Evolutionary conservation across 2,888 invertebrate species (phyloP).

Genomic region (Lepas anatifera): DNA sequence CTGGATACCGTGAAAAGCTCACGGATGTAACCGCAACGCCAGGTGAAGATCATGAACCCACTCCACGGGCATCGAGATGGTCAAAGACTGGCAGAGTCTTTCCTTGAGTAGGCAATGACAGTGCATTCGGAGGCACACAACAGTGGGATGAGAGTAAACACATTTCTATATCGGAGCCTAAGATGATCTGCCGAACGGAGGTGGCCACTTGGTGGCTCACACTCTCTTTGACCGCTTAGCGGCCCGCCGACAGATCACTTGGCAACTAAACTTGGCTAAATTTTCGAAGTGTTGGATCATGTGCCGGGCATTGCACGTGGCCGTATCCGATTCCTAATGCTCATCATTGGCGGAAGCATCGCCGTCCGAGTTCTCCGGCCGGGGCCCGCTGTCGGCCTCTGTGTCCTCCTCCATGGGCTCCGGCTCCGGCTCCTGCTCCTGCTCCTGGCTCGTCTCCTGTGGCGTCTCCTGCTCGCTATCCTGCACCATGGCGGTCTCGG

Average conservation of each 20-base stretch:
- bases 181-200: neutral
- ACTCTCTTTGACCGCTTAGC: neutral
- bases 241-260: neutral
- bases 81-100: too few relatives aligned
- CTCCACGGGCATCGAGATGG: too few relatives aligned
- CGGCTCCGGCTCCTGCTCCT: neutral
- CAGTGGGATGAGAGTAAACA: constrained; percentile 2
- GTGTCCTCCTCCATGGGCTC: neutral
- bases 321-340: too few relatives aligned
- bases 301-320: neutral
- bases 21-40: too few relatives aligned
- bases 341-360: too few relatives aligned
- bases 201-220: neutral
- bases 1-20: too few relatives aligned
- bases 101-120: too few relatives aligned
- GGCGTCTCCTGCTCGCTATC: constrained; percentile 6
- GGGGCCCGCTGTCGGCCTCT: neutral
- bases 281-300: too few relatives aligned
- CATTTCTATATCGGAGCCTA: neutral
- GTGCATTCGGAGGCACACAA: too few relatives aligned
- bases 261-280: neutral
- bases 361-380: neutral
- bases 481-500: too few relatives aligned
- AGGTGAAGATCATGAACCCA: too few relatives aligned
- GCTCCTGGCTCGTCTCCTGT: neutral